Evolutionary conservation across 2,888 invertebrate genomes (phyloP).

Genomic region (Pheosia tremula): DNA sequence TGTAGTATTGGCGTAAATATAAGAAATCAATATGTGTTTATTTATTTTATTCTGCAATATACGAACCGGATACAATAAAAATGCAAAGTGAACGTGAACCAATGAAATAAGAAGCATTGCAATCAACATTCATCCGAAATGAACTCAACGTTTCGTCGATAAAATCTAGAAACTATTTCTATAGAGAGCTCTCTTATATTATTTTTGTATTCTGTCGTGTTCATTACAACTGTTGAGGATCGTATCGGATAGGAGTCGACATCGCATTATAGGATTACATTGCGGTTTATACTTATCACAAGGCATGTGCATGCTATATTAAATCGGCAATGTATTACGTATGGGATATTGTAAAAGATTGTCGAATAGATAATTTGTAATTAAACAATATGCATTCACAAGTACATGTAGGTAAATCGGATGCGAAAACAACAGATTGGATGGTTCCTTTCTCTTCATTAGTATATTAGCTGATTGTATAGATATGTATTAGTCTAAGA

Average conservation of each 20-base stretch:
- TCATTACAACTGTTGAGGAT: background rate
- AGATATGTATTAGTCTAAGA: background rate
- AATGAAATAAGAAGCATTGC: background rate
- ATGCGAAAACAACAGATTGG: slow-evolving; percentile 1
- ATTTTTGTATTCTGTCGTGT: background rate
- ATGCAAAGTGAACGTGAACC: background rate
- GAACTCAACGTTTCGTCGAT: background rate
- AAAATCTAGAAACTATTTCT: slow-evolving; percentile 4
- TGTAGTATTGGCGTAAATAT: too few species aligned
- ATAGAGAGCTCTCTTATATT: background rate
- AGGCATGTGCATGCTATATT: background rate
- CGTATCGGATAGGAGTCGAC: background rate
- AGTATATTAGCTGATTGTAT: background rate
- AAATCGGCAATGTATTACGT: background rate
- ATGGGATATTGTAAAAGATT: background rate
- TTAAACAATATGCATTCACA: slow-evolving; percentile 4
- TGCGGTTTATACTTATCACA: background rate
- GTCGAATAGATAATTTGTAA: background rate
- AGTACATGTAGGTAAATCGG: background rate
- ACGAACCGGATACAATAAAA: background rate
- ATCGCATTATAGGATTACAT: background rate
- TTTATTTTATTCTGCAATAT: too few species aligned
- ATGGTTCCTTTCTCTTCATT: slow-evolving; percentile 1
- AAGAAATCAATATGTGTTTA: too few species aligned
- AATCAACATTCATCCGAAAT: background rate